A percentile compares a stretch with the other conserved stretches of the same genome.
Conservation (phyloP, 2,888 invertebrate genomes). For the Lamellibrachia satsuma region DNA sequence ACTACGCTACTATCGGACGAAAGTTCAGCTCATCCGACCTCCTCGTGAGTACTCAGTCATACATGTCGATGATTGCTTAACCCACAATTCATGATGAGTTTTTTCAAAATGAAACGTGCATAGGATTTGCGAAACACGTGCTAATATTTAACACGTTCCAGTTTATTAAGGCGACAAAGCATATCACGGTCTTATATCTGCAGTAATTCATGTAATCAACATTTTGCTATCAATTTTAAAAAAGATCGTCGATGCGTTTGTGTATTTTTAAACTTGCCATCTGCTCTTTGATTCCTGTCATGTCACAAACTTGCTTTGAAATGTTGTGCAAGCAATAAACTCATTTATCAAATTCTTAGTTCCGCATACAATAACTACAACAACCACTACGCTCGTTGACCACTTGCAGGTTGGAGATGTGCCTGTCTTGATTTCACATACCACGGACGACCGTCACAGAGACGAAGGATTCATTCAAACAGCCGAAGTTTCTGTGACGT, state of each 20-base stretch:
- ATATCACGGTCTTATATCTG: no score
- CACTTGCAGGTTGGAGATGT: not conserved
- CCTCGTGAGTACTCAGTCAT: not conserved
- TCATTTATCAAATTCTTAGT: not conserved
- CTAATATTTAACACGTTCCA: no score
- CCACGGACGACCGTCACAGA: not conserved
- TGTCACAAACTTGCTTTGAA: not conserved
- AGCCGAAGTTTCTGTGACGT: not conserved
- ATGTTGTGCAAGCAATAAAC: no score
- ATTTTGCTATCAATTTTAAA: no score
- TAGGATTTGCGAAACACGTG: no score
- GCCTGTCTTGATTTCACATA: not conserved
- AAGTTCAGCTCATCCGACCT: not conserved
- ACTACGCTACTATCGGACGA: not conserved
- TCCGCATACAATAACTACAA: not conserved
- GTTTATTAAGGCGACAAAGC: no score
- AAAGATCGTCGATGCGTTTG: no score
- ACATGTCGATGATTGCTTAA: not conserved
- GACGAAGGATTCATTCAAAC: not conserved
- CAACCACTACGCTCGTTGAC: not conserved
- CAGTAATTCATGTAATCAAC: no score
- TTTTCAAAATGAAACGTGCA: not conserved
- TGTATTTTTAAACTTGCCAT: not conserved
- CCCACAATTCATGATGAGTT: not conserved
- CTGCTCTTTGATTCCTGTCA: not conserved